Evolutionary conservation across 2,797 vertebrate species (phyloP).

Genomic region (Poecile montanus): DNA sequence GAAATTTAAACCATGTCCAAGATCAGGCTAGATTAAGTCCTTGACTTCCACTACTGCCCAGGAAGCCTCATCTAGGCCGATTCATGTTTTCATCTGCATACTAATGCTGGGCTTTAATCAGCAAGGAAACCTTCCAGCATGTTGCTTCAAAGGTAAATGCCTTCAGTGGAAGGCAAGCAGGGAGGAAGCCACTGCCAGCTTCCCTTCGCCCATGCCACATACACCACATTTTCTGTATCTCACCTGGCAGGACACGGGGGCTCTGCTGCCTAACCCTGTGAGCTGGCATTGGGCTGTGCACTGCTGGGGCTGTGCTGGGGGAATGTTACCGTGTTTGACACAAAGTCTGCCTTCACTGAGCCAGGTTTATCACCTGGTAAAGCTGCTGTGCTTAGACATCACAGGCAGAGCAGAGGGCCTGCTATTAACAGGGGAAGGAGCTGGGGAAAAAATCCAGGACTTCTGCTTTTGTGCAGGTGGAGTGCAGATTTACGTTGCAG

Average conservation of each 20-base stretch:
- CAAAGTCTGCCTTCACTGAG: neutral
- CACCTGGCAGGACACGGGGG: conserved; percentile 4
- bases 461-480: neutral
- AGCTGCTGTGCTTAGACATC: neutral
- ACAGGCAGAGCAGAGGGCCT: neutral
- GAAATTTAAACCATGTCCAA: conserved; percentile 9
- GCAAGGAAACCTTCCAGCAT: conserved; percentile 29
- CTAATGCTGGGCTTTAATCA: conserved; percentile 24
- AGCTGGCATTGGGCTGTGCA: neutral
- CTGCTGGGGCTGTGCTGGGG: neutral
- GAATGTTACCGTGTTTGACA: neutral
- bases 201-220: neutral
- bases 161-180: conserved; percentile 8
- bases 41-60: neutral
- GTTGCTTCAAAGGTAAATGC: conserved; percentile 20
- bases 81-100: conserved; percentile 11
- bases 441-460: neutral
- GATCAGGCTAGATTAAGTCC: conserved; percentile 27
- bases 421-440: neutral
- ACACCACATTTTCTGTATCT: conserved; percentile 19
- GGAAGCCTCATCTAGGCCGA: neutral
- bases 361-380: neutral
- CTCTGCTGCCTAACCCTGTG: neutral
- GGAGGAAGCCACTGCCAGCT: neutral
- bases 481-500: neutral